Evolutionary conservation across 2,888 invertebrate genomes (phyloP).

Genomic region (Ochlodes sylvanus): DNA sequence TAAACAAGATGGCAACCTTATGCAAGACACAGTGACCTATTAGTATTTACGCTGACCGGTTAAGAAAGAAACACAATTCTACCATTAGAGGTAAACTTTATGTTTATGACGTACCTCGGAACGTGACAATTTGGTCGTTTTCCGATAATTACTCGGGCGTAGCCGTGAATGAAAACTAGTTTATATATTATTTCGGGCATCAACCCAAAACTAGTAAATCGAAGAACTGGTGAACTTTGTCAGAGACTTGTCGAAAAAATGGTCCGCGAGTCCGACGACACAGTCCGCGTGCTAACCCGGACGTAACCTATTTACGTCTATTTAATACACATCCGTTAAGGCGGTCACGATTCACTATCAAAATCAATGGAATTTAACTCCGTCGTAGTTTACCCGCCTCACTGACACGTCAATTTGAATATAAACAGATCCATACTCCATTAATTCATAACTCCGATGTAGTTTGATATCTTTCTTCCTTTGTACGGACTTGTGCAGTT

Average conservation of each 20-base stretch:
- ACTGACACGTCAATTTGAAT: too few species aligned
- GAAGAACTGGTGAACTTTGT: background rate
- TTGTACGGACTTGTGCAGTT: too few species aligned
- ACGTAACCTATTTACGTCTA: conserved; percentile 39
- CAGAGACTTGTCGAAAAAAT: conserved; percentile 17
- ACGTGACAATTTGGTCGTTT: background rate
- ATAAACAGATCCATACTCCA: too few species aligned
- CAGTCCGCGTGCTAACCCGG: conserved; percentile 32
- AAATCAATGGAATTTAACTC: conserved; percentile 31
- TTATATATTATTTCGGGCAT: too few species aligned
- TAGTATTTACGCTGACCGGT: conserved; percentile 19
- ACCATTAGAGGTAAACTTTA: conserved; percentile 7
- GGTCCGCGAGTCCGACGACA: conserved; percentile 12
- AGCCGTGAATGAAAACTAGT: too few species aligned
- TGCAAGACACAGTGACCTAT: conserved; percentile 26
- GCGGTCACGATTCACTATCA: conserved; percentile 34
- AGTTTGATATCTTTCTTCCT: too few species aligned
- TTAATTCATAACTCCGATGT: too few species aligned
- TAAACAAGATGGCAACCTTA: conserved; percentile 15
- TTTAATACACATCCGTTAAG: conserved; percentile 39
- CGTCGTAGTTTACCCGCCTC: background rate
- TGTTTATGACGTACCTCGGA: background rate
- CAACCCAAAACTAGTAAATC: too few species aligned
- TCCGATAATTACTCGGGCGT: too few species aligned
- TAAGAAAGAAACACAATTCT: conserved; percentile 24